These are phyloP conservation scores for Peromyscus leucopus DNA, from an alignment of 2,113 vertebrate genomes.

Conservation along the genomic window DNA sequence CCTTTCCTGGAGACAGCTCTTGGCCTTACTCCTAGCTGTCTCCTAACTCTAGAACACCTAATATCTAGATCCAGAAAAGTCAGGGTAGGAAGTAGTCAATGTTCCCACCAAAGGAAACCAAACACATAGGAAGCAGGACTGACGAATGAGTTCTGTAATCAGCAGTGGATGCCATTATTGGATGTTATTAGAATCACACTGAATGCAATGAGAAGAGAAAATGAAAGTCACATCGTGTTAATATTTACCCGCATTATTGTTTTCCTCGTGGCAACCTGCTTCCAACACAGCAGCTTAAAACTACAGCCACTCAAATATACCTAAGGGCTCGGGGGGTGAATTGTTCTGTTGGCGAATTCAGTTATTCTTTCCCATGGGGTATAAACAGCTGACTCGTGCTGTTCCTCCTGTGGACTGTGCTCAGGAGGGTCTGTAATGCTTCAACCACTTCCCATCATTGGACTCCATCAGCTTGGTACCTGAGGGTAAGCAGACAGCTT, in stretches of 20 bases:
- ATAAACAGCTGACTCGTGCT: fast-evolving
- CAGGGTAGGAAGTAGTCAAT: too few species aligned
- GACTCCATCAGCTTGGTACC: neutral
- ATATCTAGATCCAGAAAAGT: neutral
- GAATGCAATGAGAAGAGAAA: neutral
- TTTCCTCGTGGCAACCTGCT: neutral
- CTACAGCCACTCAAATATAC: neutral
- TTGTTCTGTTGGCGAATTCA: neutral
- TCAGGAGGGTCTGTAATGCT: neutral
- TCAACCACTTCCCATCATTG: neutral
- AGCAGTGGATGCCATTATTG: neutral
- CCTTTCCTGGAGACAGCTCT: neutral
- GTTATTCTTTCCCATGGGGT: neutral
- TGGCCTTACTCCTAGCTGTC: neutral
- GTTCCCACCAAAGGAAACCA: too few species aligned
- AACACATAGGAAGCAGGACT: neutral
- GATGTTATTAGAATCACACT: neutral
- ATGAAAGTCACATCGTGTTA: too few species aligned
- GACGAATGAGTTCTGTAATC: neutral
- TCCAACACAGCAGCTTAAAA: neutral
- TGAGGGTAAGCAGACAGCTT: neutral
- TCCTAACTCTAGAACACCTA: neutral
- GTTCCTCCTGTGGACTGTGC: neutral
- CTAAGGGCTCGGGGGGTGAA: neutral
- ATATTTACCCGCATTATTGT: neutral